Percentiles rank a stretch among this genome's conserved stretches.
Conservation (phyloP, 2,888 invertebrate species). For the Magallana nippona region DNA sequence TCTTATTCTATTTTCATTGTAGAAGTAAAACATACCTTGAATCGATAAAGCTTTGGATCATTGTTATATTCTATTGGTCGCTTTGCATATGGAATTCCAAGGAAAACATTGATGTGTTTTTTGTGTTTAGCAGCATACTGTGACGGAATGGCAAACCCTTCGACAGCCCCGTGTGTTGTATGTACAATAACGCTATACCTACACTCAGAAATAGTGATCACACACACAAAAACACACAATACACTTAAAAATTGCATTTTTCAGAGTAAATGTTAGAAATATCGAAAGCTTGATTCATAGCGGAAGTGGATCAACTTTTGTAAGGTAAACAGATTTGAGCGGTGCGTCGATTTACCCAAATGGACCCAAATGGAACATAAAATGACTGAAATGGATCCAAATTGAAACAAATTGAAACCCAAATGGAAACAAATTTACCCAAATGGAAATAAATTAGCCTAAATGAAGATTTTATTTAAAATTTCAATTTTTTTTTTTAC, state of each 20-base stretch:
- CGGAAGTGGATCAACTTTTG: not conserved
- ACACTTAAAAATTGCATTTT: not conserved
- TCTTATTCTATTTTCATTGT: no score
- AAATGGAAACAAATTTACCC: no score
- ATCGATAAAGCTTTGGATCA: slow-evolving; percentile 73
- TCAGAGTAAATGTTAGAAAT: not conserved
- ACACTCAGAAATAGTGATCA: not conserved
- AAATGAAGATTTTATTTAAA: no score
- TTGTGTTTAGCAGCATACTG: slow-evolving; percentile 64
- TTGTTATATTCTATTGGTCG: slow-evolving; percentile 74
- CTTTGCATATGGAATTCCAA: slow-evolving; percentile 81
- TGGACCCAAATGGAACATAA: no score
- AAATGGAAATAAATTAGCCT: no score
- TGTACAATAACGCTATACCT: slow-evolving; percentile 52
- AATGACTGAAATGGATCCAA: no score
- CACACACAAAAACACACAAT: not conserved
- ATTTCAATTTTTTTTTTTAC: no score
- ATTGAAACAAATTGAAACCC: no score
- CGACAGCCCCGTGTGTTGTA: slow-evolving; percentile 62
- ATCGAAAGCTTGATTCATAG: slow-evolving; percentile 11
- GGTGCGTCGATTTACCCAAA: no score
- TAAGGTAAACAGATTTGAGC: no score
- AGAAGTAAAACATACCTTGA: slow-evolving; percentile 80
- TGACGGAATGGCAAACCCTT: slow-evolving; percentile 68
- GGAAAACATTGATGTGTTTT: slow-evolving; percentile 76